These are phyloP conservation scores for Unio delphinus DNA, from an alignment of 2,888 invertebrate genomes.

Conservation along the genomic window DNA sequence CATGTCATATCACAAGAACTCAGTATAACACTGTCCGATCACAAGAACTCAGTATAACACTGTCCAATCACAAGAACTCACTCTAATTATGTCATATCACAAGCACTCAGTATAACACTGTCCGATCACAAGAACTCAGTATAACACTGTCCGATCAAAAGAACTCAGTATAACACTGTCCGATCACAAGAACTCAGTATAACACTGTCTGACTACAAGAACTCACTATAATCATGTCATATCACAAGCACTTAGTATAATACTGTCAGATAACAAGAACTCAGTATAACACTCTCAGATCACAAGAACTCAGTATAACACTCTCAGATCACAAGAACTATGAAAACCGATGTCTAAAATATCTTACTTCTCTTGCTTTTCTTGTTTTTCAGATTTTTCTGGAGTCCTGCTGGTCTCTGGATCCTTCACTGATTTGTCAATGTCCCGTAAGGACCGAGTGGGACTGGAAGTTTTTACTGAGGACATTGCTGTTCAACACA, in stretches of 20 bases:
- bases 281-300: background rate
- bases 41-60: background rate
- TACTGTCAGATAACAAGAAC: background rate
- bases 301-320: background rate
- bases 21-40: no score
- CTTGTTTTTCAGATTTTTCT: constrained; percentile 26
- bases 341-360: background rate
- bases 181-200: background rate
- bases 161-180: background rate
- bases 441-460: constrained; percentile 31
- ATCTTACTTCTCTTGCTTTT: constrained; percentile 24
- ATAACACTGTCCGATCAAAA: background rate
- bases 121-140: background rate
- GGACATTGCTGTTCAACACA: constrained; percentile 18
- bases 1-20: background rate
- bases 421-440: constrained; percentile 27
- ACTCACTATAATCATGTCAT: background rate
- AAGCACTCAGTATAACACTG: background rate
- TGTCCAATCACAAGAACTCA: constrained; percentile 5
- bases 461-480: constrained; percentile 36
- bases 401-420: constrained; percentile 41
- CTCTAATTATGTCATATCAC: constrained; percentile 1
- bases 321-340: background rate
- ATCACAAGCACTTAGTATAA: background rate
- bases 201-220: background rate